Evolutionary conservation across 2,113 vertebrate species (phyloP).

Genomic region (Lagopus leucura): DNA sequence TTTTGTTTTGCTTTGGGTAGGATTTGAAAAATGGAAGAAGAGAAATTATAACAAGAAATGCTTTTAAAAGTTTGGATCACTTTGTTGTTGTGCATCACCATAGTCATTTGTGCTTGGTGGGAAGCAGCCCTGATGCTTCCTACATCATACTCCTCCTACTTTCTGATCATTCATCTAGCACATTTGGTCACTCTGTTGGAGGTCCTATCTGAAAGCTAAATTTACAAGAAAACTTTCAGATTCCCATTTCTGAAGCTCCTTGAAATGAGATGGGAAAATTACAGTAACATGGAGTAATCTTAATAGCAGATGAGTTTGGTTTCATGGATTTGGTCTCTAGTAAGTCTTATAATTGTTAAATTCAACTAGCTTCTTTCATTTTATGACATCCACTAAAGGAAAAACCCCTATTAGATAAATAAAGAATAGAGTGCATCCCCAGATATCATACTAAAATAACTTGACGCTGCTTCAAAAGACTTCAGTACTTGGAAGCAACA

Average conservation of each 20-base stretch:
- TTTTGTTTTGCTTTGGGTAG: no score
- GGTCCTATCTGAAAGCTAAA: not conserved
- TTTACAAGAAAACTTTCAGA: not conserved
- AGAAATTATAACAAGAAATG: not conserved
- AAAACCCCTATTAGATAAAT: constrained; percentile 14
- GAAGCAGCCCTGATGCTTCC: not conserved
- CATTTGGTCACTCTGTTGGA: not conserved
- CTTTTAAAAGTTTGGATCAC: not conserved
- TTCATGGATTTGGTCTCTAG: not conserved
- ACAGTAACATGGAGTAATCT: not conserved
- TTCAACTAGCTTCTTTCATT: constrained; percentile 33
- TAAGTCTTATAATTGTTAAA: constrained; percentile 39
- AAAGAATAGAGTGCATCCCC: not conserved
- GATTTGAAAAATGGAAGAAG: not conserved
- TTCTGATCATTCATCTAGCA: not conserved
- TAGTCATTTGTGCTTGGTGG: not conserved
- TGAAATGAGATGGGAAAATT: not conserved
- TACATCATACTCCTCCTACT: not conserved
- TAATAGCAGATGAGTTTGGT: not conserved
- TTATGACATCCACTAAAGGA: not conserved
- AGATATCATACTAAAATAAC: constrained; percentile 3
- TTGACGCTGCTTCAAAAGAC: constrained; percentile 9
- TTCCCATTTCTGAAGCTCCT: not conserved
- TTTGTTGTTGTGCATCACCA: not conserved
- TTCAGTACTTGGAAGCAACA: not conserved